Conservation (phyloP, 2,888 invertebrate species). For the Parnassius mnemosyne region DNA sequence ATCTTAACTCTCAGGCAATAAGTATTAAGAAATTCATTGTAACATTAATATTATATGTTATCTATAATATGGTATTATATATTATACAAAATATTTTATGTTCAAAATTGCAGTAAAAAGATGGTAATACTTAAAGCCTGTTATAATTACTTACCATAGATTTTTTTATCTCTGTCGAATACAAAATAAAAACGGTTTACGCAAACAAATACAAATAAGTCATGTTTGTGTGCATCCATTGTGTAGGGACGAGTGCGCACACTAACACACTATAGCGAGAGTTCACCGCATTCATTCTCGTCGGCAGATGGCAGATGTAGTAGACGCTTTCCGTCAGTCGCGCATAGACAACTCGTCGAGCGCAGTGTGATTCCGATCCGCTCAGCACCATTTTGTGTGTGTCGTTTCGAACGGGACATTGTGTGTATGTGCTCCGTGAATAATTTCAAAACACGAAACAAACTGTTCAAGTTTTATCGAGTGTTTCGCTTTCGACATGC, state of each 20-base stretch:
- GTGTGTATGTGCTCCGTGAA: conserved; percentile 78
- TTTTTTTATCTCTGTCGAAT: conserved; percentile 66
- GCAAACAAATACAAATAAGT: conserved; percentile 45
- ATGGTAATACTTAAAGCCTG: conserved; percentile 34
- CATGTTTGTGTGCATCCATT: conserved; percentile 42
- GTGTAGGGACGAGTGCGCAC: conserved; percentile 52
- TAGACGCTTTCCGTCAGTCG: conserved; percentile 77
- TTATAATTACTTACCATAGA: conserved; percentile 47
- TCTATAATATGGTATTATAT: no score
- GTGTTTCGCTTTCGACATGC: conserved; percentile 75
- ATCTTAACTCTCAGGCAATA: no score
- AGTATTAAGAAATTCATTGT: no score
- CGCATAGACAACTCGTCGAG: conserved; percentile 75
- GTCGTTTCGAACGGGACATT: conserved; percentile 77
- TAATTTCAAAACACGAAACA: conserved; percentile 61
- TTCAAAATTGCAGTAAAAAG: conserved; percentile 53
- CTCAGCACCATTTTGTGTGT: conserved; percentile 78
- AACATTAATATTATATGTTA: no score
- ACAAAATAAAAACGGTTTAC: conserved; percentile 67
- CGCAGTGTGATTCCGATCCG: conserved; percentile 62
- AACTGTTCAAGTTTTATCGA: conserved; percentile 55
- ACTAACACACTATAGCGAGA: conserved; percentile 53
- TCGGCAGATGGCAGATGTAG: conserved; percentile 81
- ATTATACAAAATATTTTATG: conserved; percentile 31
- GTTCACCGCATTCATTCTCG: conserved; percentile 77